phyloP scores from a whole-genome alignment of 2,797 vertebrate species.

The Yasuhikotakia modesta region DNA sequence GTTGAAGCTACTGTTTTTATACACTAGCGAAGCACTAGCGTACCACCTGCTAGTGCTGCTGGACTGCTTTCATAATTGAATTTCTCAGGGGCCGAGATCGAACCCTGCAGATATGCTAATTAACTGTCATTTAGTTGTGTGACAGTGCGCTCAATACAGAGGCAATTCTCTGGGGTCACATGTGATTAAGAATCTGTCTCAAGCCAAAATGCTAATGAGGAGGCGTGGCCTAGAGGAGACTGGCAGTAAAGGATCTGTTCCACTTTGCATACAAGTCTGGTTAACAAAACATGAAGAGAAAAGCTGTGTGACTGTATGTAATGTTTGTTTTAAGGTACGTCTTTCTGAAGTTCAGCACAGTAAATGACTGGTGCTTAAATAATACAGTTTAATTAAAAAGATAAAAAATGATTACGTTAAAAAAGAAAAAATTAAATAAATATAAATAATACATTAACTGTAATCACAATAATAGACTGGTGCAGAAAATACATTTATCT shows the following conservation, averaged over 20 bases:
- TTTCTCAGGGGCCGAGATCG: conserved; percentile 42
- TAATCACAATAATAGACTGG: too few relatives aligned
- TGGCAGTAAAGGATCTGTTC: background rate
- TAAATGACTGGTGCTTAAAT: too few relatives aligned
- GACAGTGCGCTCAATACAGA: background rate
- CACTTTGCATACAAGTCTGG: background rate
- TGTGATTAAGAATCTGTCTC: conserved; percentile 16
- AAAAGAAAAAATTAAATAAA: too few relatives aligned
- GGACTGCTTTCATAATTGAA: conserved; percentile 25
- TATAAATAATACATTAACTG: too few relatives aligned
- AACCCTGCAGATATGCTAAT: conserved; percentile 42
- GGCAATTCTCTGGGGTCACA: conserved; percentile 8
- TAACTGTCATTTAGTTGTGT: conserved; percentile 39
- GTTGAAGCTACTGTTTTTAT: conserved; percentile 2
- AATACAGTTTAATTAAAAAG: too few relatives aligned
- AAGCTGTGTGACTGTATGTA: background rate
- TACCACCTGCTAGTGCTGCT: background rate
- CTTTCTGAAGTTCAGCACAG: too few relatives aligned
- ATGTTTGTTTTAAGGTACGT: background rate
- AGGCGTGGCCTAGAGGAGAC: background rate
- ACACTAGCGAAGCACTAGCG: background rate
- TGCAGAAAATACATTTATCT: too few relatives aligned
- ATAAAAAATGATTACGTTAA: too few relatives aligned
- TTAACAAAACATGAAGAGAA: background rate
- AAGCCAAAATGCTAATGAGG: conserved; percentile 7